Conservation (phyloP, 2,888 invertebrate genomes). For the Harpagoxenus sublaevis region DNA sequence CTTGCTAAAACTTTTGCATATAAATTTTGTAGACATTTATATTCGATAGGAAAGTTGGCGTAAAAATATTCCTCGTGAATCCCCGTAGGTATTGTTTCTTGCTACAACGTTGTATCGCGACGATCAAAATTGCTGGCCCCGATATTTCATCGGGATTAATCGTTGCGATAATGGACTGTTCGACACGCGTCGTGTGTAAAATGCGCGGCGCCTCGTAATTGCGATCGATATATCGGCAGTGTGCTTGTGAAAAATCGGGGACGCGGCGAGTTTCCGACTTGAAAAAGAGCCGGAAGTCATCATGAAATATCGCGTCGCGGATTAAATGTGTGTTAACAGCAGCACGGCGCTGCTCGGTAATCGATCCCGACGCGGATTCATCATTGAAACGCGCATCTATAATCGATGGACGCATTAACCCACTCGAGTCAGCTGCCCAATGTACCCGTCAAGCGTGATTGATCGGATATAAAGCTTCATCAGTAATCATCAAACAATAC, state of each 20-base stretch:
- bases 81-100: background rate
- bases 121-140: background rate
- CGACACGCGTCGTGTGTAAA: slow-evolving; percentile 44
- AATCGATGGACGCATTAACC: slow-evolving; percentile 59
- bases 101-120: slow-evolving; percentile 1
- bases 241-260: slow-evolving; percentile 51
- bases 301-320: slow-evolving; percentile 39
- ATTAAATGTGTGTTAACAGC: slow-evolving; percentile 52
- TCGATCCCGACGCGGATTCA: slow-evolving; percentile 47
- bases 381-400: slow-evolving; percentile 55
- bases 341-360: slow-evolving; percentile 7
- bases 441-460: slow-evolving; percentile 58
- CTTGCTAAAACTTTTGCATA: background rate
- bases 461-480: slow-evolving; percentile 52
- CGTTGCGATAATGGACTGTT: slow-evolving; percentile 48
- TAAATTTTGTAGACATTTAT: slow-evolving; percentile 17
- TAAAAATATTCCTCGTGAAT: background rate
- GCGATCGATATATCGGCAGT: slow-evolving; percentile 42
- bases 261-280: slow-evolving; percentile 29
- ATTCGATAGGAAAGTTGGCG: background rate
- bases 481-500: slow-evolving; percentile 56
- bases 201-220: slow-evolving; percentile 41
- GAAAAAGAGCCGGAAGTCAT: slow-evolving; percentile 55
- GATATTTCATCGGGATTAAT: slow-evolving; percentile 47
- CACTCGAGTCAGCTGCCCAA: slow-evolving; percentile 51